A percentile compares a stretch with the other conserved stretches of the same genome.
Conservation (phyloP, 30 jellyfish, hydroid and myxozoan species). For the Aurelia sp. region DNA sequence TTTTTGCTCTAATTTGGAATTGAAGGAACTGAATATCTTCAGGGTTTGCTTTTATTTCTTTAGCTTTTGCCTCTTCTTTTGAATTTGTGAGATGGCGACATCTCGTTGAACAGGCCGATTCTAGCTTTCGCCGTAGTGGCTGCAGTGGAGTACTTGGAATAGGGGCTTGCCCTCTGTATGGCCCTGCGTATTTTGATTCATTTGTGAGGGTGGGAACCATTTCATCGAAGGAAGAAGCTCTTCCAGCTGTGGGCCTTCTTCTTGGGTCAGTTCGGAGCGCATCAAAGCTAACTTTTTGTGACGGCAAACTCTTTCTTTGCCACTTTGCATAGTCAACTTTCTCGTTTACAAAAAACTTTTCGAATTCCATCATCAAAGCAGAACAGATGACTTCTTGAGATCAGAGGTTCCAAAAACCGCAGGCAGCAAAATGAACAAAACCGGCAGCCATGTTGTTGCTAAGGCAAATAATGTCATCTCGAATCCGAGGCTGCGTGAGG, state of each 20-base stretch:
- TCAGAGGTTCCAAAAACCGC: too few species aligned
- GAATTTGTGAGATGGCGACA: constrained; percentile 58
- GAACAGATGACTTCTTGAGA: too few species aligned
- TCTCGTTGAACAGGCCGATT: constrained; percentile 61
- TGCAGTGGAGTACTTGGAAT: too few species aligned
- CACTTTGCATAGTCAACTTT: constrained; percentile 52
- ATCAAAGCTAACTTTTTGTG: constrained; percentile 1
- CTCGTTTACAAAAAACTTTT: background rate
- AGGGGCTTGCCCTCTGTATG: too few species aligned
- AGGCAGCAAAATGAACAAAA: constrained; percentile 45
- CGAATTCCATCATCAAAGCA: background rate
- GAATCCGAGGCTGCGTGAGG: background rate
- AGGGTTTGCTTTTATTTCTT: background rate
- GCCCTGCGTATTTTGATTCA: too few species aligned
- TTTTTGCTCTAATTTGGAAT: constrained; percentile 58
- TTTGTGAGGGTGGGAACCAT: too few species aligned
- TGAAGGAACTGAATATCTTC: constrained; percentile 18
- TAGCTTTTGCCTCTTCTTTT: background rate
- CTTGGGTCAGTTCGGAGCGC: too few species aligned
- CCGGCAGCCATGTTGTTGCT: constrained; percentile 72
- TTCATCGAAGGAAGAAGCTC: too few species aligned
- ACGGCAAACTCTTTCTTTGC: constrained; percentile 39
- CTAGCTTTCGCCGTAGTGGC: background rate
- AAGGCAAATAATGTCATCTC: constrained; percentile 1
- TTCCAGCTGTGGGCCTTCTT: too few species aligned